Evolutionary conservation across 23 tunicate species (phyloP), one percentile per base, ranked within the genome.

Genomic region (Ascidia mentula): DNA sequence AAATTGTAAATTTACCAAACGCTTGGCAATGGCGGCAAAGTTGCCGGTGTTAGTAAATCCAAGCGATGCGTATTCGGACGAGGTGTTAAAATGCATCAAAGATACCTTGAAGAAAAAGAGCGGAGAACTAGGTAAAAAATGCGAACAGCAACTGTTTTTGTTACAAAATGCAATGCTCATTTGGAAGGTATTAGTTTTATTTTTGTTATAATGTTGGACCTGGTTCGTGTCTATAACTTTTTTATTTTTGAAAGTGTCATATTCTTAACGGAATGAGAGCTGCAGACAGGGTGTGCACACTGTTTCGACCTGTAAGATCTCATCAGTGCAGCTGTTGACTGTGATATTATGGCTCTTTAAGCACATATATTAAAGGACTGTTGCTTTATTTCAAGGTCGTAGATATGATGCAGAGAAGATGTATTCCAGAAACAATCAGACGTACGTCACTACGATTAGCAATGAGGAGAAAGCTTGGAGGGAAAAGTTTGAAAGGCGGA

Each of bases 61-160:
- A 0, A 90, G 84, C 36, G 96, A 90, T 37, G 74, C 45, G 1
- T 80, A 84, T 45, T 53, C 89, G 15, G 96, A 90, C 40, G 86
- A 85, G 22, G 96, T 90, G 12, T 46, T 90, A 18, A 90, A 85
- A 70, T 84, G 86, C 79, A 90, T 90, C 38, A 90, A 81, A 59
- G 88, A 84, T 40, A 85, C 96, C 5, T 37, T 90, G 8, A 79
- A 72, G 40, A 87, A 82, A 39, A 78, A 77, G 40, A 46, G 65
- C 65, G 24, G 24, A 3, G 65, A 53, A 53, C 1, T 53, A 53
- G 24, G 65, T 53, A 53, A 53, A n/a, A n/a, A n/a, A n/a, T n/a
- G n/a, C n/a, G n/a, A n/a, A n/a, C n/a, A n/a, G n/a, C n/a, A n/a
- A n/a, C n/a, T n/a, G n/a, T n/a, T n/a, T n/a, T n/a, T n/a, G n/a